Conservation (phyloP, 2,888 invertebrate genomes). For the Andrena flavipes region DNA sequence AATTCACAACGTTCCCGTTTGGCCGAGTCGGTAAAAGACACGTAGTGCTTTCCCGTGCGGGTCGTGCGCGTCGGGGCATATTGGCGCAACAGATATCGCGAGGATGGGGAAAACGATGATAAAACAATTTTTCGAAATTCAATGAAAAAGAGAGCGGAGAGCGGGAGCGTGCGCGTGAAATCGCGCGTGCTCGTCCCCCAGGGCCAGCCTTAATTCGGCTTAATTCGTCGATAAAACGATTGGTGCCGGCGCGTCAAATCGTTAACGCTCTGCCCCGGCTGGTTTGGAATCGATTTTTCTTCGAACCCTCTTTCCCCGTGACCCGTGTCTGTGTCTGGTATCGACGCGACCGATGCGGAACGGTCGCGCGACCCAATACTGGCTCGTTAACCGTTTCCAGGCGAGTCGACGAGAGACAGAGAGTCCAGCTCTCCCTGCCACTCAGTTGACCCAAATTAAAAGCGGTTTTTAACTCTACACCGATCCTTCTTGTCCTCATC, state of each 20-base stretch:
- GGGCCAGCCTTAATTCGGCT: slow-evolving; percentile 63
- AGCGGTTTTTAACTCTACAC: too few relatives aligned
- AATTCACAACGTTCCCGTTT: too few relatives aligned
- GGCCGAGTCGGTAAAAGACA: neutral
- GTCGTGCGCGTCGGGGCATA: slow-evolving; percentile 20
- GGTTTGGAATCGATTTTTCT: slow-evolving; percentile 54
- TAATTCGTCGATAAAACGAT: slow-evolving; percentile 68
- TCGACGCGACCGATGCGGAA: slow-evolving; percentile 25
- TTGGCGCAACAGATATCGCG: slow-evolving; percentile 47
- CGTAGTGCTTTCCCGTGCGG: slow-evolving; percentile 36
- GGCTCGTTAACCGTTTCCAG: slow-evolving; percentile 42
- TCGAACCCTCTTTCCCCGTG: slow-evolving; percentile 33
- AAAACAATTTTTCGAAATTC: slow-evolving; percentile 61
- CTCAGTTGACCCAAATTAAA: too few relatives aligned
- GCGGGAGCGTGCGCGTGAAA: slow-evolving; percentile 31
- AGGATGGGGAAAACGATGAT: slow-evolving; percentile 43
- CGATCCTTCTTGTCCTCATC: too few relatives aligned
- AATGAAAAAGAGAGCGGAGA: slow-evolving; percentile 37
- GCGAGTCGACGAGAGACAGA: neutral
- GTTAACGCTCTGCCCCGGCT: slow-evolving; percentile 52
- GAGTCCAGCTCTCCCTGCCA: too few relatives aligned
- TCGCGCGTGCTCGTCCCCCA: slow-evolving; percentile 47
- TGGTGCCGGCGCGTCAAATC: slow-evolving; percentile 57
- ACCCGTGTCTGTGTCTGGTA: slow-evolving; percentile 7
- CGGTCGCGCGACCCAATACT: slow-evolving; percentile 16